A percentile compares a stretch with the other conserved stretches of the same genome.
Evolutionary conservation across 2,113 vertebrate genomes (phyloP).

Genomic region (Onychorhynchus coronatus): DNA sequence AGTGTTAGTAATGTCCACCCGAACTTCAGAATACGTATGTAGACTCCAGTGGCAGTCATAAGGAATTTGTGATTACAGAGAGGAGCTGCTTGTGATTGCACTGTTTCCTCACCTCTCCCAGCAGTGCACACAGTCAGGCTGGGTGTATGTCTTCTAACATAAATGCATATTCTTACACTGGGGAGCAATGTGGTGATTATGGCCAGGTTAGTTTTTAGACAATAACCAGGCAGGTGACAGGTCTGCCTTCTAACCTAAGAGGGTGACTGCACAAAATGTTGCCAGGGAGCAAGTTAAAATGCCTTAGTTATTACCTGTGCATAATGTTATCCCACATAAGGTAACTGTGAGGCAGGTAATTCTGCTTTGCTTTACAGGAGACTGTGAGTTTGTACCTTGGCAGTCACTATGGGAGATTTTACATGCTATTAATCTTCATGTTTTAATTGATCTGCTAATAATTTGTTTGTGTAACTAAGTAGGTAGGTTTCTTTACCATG

Average conservation of each 20-base stretch:
- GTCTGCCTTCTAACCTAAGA: background rate
- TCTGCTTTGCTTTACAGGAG: background rate
- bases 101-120: background rate
- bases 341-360: background rate
- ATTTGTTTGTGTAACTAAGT: background rate
- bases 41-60: background rate
- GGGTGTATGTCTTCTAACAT: background rate
- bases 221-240: background rate
- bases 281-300: background rate
- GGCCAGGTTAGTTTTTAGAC: background rate
- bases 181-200: fast-evolving
- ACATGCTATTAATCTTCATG: background rate
- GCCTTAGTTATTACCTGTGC: background rate
- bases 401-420: background rate
- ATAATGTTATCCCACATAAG: background rate
- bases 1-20: background rate
- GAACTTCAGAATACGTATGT: background rate
- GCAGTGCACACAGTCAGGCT: background rate
- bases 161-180: background rate
- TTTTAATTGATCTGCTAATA: background rate
- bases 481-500: background rate
- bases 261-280: background rate
- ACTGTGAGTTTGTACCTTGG: background rate
- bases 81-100: background rate
- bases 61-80: background rate